These are phyloP conservation scores for Calidris pugnax DNA, from an alignment of 2,113 vertebrate genomes.

Conservation along the genomic window DNA sequence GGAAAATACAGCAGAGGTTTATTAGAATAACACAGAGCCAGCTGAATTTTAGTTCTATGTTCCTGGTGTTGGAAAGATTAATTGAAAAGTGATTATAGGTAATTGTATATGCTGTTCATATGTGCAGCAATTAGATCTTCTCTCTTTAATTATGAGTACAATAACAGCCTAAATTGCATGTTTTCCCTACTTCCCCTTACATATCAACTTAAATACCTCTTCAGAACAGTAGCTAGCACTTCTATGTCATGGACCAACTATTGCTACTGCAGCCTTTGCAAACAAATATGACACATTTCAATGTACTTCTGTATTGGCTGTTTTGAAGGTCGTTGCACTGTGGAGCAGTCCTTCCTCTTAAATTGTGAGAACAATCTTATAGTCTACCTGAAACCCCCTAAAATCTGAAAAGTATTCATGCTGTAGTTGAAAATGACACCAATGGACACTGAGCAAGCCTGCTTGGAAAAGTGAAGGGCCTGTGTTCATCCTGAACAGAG, in stretches of 20 bases:
- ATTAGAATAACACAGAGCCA: background rate
- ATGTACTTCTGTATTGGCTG: background rate
- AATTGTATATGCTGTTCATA: background rate
- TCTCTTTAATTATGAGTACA: background rate
- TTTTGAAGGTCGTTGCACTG: background rate
- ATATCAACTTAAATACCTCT: background rate
- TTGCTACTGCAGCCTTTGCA: background rate
- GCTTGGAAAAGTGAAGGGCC: background rate
- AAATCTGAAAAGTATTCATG: background rate
- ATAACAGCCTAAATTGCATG: background rate
- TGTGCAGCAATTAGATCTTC: background rate
- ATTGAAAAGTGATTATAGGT: background rate
- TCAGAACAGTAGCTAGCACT: background rate
- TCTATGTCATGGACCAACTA: rapidly evolving
- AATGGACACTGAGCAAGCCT: background rate
- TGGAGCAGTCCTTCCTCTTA: background rate
- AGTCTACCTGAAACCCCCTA: background rate
- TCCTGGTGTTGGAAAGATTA: background rate
- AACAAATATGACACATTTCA: background rate
- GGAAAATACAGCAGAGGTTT: background rate
- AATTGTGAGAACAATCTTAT: background rate
- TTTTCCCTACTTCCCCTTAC: background rate
- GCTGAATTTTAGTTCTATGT: background rate
- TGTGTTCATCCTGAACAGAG: background rate
- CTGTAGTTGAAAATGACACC: background rate